A percentile compares a stretch with the other conserved stretches of the same genome.
Evolutionary conservation across 2,888 invertebrate species (phyloP).

Genomic region (Onchidella celtica): DNA sequence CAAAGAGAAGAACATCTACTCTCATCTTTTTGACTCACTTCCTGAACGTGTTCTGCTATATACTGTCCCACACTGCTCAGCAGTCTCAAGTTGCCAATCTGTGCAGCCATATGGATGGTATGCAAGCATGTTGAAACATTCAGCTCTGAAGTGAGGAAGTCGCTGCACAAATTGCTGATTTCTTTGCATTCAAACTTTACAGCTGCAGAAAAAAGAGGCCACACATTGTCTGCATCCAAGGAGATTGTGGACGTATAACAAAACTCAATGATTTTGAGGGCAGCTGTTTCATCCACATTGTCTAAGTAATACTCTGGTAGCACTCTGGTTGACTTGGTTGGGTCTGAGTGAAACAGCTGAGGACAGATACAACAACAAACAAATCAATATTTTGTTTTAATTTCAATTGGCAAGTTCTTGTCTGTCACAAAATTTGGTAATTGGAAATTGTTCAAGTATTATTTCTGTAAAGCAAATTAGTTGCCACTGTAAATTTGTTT

Average conservation of each 20-base stretch:
- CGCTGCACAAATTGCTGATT: slow-evolving; percentile 61
- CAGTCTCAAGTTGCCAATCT: neutral
- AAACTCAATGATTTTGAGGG: slow-evolving; percentile 62
- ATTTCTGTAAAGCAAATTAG: too few relatives aligned
- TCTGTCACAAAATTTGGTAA: too few relatives aligned
- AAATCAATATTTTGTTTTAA: too few relatives aligned
- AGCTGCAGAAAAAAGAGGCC: slow-evolving; percentile 61
- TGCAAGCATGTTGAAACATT: slow-evolving; percentile 57
- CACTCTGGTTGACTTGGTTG: too few relatives aligned
- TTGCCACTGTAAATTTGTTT: too few relatives aligned
- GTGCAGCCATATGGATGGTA: slow-evolving; percentile 39
- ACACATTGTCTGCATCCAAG: slow-evolving; percentile 60
- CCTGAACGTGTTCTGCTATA: slow-evolving; percentile 57
- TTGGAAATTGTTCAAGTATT: too few relatives aligned
- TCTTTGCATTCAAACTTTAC: slow-evolving; percentile 59
- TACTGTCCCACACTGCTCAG: slow-evolving; percentile 25
- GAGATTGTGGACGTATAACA: slow-evolving; percentile 66
- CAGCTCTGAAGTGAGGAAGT: slow-evolving; percentile 57
- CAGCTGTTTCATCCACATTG: slow-evolving; percentile 55
- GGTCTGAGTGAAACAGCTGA: neutral
- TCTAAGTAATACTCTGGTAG: slow-evolving; percentile 37
- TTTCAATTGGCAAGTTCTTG: too few relatives aligned
- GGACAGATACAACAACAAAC: too few relatives aligned
- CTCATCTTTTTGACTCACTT: too few relatives aligned
- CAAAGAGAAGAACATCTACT: too few relatives aligned